Conservation (phyloP, 2,113 vertebrate species). For the Saimiri boliviensis region DNA sequence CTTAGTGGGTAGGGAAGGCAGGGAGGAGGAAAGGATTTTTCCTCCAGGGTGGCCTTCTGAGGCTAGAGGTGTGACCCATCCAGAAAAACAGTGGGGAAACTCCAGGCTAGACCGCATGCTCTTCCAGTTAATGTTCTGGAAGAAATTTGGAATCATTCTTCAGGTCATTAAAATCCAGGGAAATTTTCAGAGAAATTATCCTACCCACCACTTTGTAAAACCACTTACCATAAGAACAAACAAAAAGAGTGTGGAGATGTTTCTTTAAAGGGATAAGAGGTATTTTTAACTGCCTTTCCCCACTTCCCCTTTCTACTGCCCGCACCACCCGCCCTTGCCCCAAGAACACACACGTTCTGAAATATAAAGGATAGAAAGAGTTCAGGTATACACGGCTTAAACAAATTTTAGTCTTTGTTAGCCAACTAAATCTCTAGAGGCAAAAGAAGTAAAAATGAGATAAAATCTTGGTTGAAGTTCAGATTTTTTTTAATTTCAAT, state of each 20-base stretch:
- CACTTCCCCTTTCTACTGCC: slow-evolving; percentile 48
- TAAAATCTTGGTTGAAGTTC: slow-evolving; percentile 55
- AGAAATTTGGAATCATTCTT: slow-evolving; percentile 73
- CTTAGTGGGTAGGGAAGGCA: no score
- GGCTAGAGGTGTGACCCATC: slow-evolving; percentile 40
- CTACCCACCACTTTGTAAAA: slow-evolving; percentile 75
- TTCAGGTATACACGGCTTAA: slow-evolving; percentile 49
- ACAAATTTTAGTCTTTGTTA: slow-evolving; percentile 38
- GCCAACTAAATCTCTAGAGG: slow-evolving; percentile 27
- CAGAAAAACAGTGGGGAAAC: slow-evolving; percentile 56
- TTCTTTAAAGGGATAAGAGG: slow-evolving; percentile 60
- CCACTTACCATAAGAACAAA: slow-evolving; percentile 77
- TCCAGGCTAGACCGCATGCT: slow-evolving; percentile 53
- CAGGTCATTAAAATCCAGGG: slow-evolving; percentile 71
- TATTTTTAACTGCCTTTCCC: slow-evolving; percentile 57
- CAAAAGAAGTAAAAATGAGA: slow-evolving; percentile 40
- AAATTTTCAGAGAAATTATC: slow-evolving; percentile 73
- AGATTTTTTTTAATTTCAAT: slow-evolving; percentile 1
- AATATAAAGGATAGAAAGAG: slow-evolving; percentile 36
- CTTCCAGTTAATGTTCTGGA: slow-evolving; percentile 63
- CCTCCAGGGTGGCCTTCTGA: slow-evolving; percentile 55
- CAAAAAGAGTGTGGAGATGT: slow-evolving; percentile 51
- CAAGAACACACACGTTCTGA: slow-evolving; percentile 60
- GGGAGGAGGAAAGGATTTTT: neutral
- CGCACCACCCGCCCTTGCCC: neutral